Evolutionary conservation across 2,113 vertebrate species (phyloP).

Genomic region (Lutjanus erythropterus): DNA sequence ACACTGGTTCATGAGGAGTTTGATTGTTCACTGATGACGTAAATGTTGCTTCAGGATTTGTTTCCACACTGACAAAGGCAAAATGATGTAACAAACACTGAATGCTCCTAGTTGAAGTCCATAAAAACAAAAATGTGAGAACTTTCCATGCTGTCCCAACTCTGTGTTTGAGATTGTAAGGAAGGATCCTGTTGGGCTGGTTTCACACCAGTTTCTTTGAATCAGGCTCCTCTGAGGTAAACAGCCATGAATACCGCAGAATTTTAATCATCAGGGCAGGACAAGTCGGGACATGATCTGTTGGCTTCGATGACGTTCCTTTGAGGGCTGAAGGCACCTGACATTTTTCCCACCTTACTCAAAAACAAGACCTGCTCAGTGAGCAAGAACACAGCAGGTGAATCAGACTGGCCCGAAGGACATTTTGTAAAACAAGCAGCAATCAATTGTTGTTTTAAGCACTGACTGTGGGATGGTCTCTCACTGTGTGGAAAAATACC

Average conservation of each 20-base stretch:
- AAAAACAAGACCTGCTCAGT: background rate
- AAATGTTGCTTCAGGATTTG: background rate
- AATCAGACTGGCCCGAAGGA: background rate
- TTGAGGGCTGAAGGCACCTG: constrained; percentile 34
- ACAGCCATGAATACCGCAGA: constrained; percentile 60
- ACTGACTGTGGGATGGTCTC: background rate
- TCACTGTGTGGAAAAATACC: background rate
- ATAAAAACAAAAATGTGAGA: background rate
- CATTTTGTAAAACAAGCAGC: background rate
- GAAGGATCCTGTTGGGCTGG: constrained; percentile 74
- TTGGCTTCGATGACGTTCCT: constrained; percentile 43
- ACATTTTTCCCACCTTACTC: constrained; percentile 31
- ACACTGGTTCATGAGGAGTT: background rate
- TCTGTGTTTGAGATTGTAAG: constrained; percentile 26
- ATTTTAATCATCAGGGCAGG: constrained; percentile 64
- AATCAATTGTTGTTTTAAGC: background rate
- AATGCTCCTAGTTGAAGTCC: background rate
- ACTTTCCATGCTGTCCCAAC: background rate
- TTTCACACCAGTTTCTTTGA: constrained; percentile 56
- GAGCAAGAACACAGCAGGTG: constrained; percentile 7
- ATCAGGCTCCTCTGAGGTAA: constrained; percentile 35
- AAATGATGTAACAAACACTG: background rate
- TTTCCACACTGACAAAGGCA: background rate
- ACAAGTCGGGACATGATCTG: constrained; percentile 69
- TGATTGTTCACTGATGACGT: background rate